A percentile compares a stretch with the other conserved stretches of the same genome.
phyloP scores from a whole-genome alignment of 2,113 vertebrate genomes.

The Pampusana beccarii region DNA sequence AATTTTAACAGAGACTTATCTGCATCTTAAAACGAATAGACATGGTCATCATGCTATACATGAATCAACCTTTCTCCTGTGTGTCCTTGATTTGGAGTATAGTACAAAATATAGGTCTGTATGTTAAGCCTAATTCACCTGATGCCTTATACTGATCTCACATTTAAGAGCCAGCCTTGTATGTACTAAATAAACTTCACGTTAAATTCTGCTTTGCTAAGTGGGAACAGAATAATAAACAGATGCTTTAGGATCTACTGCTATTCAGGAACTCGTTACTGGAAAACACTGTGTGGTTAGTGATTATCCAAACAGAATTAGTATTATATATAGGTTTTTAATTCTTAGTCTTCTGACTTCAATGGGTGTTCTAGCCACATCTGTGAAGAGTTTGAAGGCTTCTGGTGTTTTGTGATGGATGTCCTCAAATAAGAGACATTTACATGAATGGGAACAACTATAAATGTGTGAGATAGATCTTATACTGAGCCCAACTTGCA shows the following conservation, averaged over 20 bases:
- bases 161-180: background rate
- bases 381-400: background rate
- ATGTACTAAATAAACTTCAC: background rate
- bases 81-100: background rate
- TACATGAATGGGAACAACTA: background rate
- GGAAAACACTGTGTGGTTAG: background rate
- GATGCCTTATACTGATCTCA: background rate
- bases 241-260: background rate
- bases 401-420: background rate
- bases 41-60: background rate
- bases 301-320: background rate
- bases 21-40: background rate
- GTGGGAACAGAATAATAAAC: background rate
- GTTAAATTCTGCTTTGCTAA: background rate
- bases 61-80: background rate
- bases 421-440: background rate
- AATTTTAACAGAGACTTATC: background rate
- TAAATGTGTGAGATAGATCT: background rate
- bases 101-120: background rate
- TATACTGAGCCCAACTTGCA: background rate
- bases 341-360: background rate
- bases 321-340: background rate
- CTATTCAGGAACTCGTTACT: background rate
- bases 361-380: background rate
- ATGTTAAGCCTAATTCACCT: background rate